Percentiles rank a stretch among this genome's conserved stretches.
These are phyloP conservation scores for Lepus timidus DNA, from an alignment of 2,113 vertebrate species.

Conservation along the genomic window DNA sequence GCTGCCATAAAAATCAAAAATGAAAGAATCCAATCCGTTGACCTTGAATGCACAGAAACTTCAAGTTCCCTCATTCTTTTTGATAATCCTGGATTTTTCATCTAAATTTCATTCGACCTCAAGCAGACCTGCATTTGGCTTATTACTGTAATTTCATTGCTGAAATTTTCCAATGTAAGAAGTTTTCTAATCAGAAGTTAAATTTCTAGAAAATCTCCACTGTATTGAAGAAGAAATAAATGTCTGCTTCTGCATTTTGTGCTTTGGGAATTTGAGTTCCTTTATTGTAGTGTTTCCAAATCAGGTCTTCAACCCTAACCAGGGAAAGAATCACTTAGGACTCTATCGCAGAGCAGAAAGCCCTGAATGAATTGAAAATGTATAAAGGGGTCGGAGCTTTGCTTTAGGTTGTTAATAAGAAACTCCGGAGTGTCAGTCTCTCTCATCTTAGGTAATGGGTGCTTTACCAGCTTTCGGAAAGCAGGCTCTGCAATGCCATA, in stretches of 20 bases:
- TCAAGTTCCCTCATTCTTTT: slow-evolving; percentile 80
- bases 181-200: slow-evolving; percentile 81
- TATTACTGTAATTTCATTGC: slow-evolving; percentile 81
- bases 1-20: slow-evolving; percentile 79
- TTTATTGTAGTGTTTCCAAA: slow-evolving; percentile 70
- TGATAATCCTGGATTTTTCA: slow-evolving; percentile 82
- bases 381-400: slow-evolving; percentile 26
- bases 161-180: slow-evolving; percentile 75
- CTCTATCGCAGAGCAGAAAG: background rate
- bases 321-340: background rate
- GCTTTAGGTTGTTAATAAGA: slow-evolving; percentile 57
- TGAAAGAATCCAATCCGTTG: slow-evolving; percentile 71
- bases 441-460: slow-evolving; percentile 44
- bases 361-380: background rate
- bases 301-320: background rate
- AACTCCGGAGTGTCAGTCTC: slow-evolving; percentile 3
- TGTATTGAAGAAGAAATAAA: slow-evolving; percentile 72
- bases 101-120: slow-evolving; percentile 84
- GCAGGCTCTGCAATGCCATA: background rate
- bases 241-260: slow-evolving; percentile 59
- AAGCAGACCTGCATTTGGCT: slow-evolving; percentile 78
- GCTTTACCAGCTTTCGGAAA: slow-evolving; percentile 46
- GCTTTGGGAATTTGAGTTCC: slow-evolving; percentile 54
- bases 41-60: slow-evolving; percentile 79
- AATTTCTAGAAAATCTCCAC: slow-evolving; percentile 77